These are phyloP conservation scores for Channallabes apus DNA, from an alignment of 2,797 vertebrate species.

Conservation along the genomic window DNA sequence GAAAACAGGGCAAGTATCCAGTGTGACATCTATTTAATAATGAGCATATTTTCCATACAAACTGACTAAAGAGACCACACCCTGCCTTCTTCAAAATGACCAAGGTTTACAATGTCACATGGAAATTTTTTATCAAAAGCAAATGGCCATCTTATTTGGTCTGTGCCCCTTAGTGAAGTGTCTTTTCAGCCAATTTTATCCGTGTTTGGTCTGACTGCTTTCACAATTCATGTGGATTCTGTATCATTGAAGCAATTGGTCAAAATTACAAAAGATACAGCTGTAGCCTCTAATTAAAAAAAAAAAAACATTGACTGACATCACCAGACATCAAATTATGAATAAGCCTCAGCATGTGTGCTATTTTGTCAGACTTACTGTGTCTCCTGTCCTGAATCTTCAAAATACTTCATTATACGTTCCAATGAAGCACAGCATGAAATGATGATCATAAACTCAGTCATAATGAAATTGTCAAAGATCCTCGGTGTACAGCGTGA, in stretches of 20 bases:
- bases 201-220: neutral
- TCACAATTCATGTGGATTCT: neutral
- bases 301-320: neutral
- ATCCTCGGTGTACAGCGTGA: neutral
- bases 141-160: neutral
- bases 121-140: neutral
- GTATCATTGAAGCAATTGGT: neutral
- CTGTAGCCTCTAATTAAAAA: neutral
- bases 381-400: neutral
- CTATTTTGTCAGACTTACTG: neutral
- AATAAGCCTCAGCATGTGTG: neutral
- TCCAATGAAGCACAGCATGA: slow-evolving; percentile 39
- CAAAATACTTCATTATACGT: slow-evolving; percentile 1
- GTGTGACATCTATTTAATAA: neutral
- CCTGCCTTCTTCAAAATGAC: too few relatives aligned
- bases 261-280: neutral
- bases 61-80: neutral
- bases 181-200: neutral
- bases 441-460: slow-evolving; percentile 34
- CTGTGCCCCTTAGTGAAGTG: neutral
- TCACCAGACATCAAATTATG: neutral
- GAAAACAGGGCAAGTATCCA: neutral
- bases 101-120: neutral
- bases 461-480: slow-evolving; percentile 1
- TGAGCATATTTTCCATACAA: neutral